phyloP scores from a whole-genome alignment of 30 jellyfish, hydroid and myxozoan species.

The Hydractinia echinata region DNA sequence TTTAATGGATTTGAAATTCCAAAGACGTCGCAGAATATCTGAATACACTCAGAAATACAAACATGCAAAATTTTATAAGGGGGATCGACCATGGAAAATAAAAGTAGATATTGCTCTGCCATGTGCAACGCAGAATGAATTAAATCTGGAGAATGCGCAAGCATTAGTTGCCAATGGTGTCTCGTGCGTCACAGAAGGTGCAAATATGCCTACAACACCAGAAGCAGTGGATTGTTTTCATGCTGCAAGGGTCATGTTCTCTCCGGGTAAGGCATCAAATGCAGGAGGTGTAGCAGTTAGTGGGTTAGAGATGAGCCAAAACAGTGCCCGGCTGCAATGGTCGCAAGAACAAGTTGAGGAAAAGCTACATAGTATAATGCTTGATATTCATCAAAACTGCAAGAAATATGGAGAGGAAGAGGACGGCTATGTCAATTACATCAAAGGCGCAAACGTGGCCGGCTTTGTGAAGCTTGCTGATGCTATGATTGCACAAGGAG shows the following conservation, averaged over 20 bases:
- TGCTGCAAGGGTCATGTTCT: slow-evolving; percentile 50
- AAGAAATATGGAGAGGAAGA: slow-evolving; percentile 45
- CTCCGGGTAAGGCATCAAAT: slow-evolving; percentile 92
- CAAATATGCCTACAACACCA: slow-evolving; percentile 90
- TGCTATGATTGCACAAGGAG: slow-evolving; percentile 81
- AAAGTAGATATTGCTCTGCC: slow-evolving; percentile 81
- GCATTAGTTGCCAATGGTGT: slow-evolving; percentile 61
- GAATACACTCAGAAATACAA: slow-evolving; percentile 49
- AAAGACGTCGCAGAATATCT: slow-evolving; percentile 57
- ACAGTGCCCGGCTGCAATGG: slow-evolving; percentile 79
- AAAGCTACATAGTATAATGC: slow-evolving; percentile 58
- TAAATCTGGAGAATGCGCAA: slow-evolving; percentile 58
- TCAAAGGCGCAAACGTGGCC: slow-evolving; percentile 77
- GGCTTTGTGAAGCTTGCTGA: slow-evolving; percentile 85
- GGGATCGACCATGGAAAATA: slow-evolving; percentile 78
- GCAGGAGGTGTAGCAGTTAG: slow-evolving; percentile 96
- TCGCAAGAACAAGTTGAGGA: slow-evolving; percentile 68
- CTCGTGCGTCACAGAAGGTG: slow-evolving; percentile 82
- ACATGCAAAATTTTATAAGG: slow-evolving; percentile 36
- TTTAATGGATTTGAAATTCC: slow-evolving; percentile 64
- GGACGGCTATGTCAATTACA: slow-evolving; percentile 52
- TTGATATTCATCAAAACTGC: slow-evolving; percentile 58
- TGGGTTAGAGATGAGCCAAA: slow-evolving; percentile 94
- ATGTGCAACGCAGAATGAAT: slow-evolving; percentile 85
- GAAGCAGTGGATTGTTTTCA: slow-evolving; percentile 69